A percentile compares a stretch with the other conserved stretches of the same genome.
phyloP scores from a whole-genome alignment of 1,140 invertebrate genomes.

The Anthonomus grandis region DNA sequence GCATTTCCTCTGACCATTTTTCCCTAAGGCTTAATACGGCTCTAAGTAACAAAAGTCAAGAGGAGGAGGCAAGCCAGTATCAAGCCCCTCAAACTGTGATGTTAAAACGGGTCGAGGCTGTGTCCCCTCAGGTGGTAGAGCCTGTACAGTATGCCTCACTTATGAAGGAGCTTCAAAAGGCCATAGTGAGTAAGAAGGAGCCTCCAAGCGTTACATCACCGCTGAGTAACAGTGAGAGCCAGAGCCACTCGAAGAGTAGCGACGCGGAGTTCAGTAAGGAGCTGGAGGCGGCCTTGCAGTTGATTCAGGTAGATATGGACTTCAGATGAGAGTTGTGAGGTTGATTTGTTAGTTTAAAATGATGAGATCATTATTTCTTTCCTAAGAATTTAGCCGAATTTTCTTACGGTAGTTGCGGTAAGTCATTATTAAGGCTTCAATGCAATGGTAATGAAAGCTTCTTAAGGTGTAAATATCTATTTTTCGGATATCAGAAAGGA shows the following conservation, averaged over 20 bases:
- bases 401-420: too few species aligned
- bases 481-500: too few species aligned
- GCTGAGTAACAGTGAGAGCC: conserved; percentile 37
- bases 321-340: neutral
- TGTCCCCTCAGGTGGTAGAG: conserved; percentile 40
- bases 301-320: conserved; percentile 44
- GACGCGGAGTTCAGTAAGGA: conserved; percentile 51
- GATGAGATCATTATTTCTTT: neutral
- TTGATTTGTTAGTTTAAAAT: conserved; percentile 3
- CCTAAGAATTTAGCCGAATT: too few species aligned
- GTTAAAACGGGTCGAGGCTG: conserved; percentile 30
- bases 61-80: conserved; percentile 37
- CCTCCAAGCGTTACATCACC: conserved; percentile 36
- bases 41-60: conserved; percentile 33
- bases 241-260: conserved; percentile 43
- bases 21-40: conserved; percentile 42
- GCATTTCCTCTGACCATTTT: neutral
- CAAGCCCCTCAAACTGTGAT: conserved; percentile 40
- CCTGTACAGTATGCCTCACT: conserved; percentile 51
- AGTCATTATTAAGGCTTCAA: too few species aligned
- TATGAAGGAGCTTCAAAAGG: conserved; percentile 50
- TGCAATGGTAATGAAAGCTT: too few species aligned
- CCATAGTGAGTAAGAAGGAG: conserved; percentile 44
- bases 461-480: too few species aligned
- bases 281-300: conserved; percentile 50